phyloP scores from a whole-genome alignment of 1,140 invertebrate genomes.

The Drosophila persimilis region DNA sequence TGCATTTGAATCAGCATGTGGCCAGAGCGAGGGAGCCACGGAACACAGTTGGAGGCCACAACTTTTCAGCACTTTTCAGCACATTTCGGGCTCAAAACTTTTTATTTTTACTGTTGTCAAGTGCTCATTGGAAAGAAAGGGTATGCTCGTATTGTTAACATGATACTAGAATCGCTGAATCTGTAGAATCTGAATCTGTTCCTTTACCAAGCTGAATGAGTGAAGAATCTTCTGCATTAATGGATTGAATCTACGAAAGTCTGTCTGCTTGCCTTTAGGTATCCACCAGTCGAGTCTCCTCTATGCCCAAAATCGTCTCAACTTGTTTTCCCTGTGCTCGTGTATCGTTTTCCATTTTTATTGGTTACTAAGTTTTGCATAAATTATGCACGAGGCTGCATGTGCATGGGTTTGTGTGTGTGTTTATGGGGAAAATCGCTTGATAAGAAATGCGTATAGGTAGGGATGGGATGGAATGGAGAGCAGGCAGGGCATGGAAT shows the following conservation, averaged over 20 bases:
- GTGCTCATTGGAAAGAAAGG: background rate
- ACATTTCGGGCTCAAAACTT: constrained; percentile 12
- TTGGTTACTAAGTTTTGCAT: constrained; percentile 70
- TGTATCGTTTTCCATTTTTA: constrained; percentile 38
- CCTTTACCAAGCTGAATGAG: no score
- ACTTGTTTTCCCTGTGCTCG: constrained; percentile 12
- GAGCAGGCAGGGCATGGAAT: no score
- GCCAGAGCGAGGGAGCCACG: background rate
- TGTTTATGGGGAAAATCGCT: constrained; percentile 43
- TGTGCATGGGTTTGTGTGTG: constrained; percentile 12
- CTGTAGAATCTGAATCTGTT: no score
- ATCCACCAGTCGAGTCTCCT: background rate
- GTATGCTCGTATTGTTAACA: no score
- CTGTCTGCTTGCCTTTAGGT: background rate
- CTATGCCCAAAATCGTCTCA: background rate
- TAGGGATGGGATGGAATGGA: background rate
- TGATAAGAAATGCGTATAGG: constrained; percentile 45
- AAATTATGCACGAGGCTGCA: constrained; percentile 68
- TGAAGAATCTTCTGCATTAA: no score
- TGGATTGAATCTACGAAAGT: no score
- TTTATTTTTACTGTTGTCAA: constrained; percentile 10
- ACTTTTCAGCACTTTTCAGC: constrained; percentile 3
- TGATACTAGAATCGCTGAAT: no score
- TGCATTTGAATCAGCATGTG: constrained; percentile 68
- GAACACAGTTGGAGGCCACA: constrained; percentile 19